Base-by-base conservation (phyloP, 2,113 vertebrate species). In the Oreotrochilus melanogaster region DNA sequence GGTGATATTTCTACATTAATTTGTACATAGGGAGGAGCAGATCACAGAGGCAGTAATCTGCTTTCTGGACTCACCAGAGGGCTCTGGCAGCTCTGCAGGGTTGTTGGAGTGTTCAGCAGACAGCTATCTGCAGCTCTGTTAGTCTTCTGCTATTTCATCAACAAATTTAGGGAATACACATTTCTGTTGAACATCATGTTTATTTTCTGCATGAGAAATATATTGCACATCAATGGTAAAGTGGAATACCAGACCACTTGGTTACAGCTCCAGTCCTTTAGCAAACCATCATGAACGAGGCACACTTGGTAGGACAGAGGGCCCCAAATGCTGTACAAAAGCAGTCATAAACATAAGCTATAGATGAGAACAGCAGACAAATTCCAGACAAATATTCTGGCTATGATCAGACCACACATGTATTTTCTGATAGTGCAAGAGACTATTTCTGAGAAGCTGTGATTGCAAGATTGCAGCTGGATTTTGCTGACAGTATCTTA, bases 371-470 rank as follows among this genome's bases (percentile, higher is more conserved):
- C 57, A 27, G 33, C 5, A 5, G 94, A 97, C 82, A 89, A 86
- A 95, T 84, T 65, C 81, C 78, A 96, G 95, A 95, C 91, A 97
- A 96, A 94, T 58, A 72, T 96, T 92, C 86, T 84, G 76, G 58
- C 70, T 73, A 43, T 30, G 65, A 96, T 94, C 15, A 22, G 75
- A 74, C 76, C 79, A 74, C 31, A 90, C 27, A 33, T 78, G 89
- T 75, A 72, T 89, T 92, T 95, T 42, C 65, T 35, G 79, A 78
- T 79, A 92, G 35, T 24, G 30, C 25, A 43, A 76, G 51, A 92
- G 31, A 43, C 67, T 78, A 45, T 31, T 89, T 92, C 86, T 60
- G 61, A 92, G 95, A 96, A 88, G 75, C 66, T 96, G 93, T 80
- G 78, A 66, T 31, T 58, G 61, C 81, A 69, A 86, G 94, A 75